Evolutionary conservation across 2,113 vertebrate genomes (phyloP).

Genomic region (Porphyrio hochstetteri): DNA sequence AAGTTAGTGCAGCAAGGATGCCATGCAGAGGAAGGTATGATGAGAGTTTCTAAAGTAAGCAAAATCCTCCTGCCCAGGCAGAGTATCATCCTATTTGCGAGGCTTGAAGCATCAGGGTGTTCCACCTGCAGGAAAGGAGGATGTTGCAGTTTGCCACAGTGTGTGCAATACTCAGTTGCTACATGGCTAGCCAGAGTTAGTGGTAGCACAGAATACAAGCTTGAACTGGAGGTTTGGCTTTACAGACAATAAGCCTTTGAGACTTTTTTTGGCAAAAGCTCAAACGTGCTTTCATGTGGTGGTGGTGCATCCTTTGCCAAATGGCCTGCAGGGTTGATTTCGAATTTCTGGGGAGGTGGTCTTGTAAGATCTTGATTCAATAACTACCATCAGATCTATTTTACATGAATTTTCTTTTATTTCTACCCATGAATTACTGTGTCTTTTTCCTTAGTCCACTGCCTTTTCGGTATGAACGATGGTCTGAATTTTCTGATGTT

Average conservation of each 20-base stretch:
- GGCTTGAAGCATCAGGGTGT: not conserved
- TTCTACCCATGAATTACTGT: not conserved
- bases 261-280: not conserved
- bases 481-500: not conserved
- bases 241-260: not conserved
- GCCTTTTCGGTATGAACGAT: not conserved
- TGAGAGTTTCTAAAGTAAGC: not conserved
- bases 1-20: not conserved
- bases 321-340: not conserved
- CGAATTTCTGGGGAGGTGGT: not conserved
- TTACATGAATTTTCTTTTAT: not conserved
- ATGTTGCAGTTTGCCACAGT: accelerated
- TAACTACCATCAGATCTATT: not conserved
- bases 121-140: not conserved
- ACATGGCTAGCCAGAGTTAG: not conserved
- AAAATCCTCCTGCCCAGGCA: not conserved
- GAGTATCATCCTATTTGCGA: not conserved
- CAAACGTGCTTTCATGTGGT: not conserved
- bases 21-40: not conserved
- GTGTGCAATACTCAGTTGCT: not conserved
- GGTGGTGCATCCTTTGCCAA: not conserved
- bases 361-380: not conserved
- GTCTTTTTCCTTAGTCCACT: not conserved
- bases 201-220: not conserved
- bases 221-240: not conserved